Conservation (phyloP, 2,113 vertebrate genomes). For the Eudyptes chrysolophus region DNA sequence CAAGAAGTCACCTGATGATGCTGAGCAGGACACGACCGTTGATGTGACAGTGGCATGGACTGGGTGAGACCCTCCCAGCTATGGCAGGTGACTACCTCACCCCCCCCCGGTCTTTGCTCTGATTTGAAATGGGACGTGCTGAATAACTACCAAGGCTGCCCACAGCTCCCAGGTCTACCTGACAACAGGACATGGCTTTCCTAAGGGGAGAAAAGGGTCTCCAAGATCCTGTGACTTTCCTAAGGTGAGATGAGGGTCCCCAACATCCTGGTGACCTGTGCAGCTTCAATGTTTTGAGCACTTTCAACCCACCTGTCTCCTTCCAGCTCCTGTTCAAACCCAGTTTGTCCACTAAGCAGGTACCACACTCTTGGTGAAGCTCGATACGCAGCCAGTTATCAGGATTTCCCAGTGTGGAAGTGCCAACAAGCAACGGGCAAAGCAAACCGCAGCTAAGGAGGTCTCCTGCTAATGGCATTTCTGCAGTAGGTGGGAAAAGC, state of each 20-base stretch:
- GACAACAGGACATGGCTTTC: neutral
- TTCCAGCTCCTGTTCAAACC: neutral
- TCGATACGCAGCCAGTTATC: neutral
- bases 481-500: neutral
- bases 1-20: too few species aligned
- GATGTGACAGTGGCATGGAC: neutral
- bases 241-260: neutral
- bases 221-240: neutral
- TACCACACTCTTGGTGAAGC: neutral
- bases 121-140: neutral
- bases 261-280: neutral
- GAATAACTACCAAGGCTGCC: neutral
- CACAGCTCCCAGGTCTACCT: neutral
- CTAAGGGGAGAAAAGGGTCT: neutral
- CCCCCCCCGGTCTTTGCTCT: neutral
- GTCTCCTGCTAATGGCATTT: neutral
- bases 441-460: neutral
- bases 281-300: neutral
- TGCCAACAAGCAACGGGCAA: neutral
- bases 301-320: neutral
- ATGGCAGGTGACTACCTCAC: neutral
- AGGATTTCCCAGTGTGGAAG: neutral
- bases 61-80: neutral
- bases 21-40: neutral
- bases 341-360: neutral